Evolutionary conservation across 2,888 invertebrate species (phyloP), one percentile per base, ranked within the genome.

Genomic region (Drosophila niveifrons): DNA sequence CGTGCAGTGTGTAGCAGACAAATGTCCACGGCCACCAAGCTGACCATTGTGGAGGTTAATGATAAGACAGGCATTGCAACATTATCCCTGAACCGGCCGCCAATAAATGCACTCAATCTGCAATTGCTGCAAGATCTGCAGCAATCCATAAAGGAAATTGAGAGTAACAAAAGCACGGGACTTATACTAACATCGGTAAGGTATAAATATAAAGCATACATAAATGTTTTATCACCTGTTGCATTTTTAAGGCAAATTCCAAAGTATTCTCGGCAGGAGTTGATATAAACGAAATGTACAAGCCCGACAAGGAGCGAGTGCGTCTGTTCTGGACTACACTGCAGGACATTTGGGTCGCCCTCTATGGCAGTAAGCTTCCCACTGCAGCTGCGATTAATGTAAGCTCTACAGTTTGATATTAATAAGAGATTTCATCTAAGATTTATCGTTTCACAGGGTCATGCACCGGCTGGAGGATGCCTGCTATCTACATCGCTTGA

Each of bases 361-460:
- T 98, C 2, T 97, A 96, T 90, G 95, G 96, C 11, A 93, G 95
- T 13, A 93, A 93, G 53, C 94, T 95, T 72, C 95, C 96, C 18
- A 96, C 96, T 8, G 96, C 96, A n/a, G 97, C 97, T 65, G 96
- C 96, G 36, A 96, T 98, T 57, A 97, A 97, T 94, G 97, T 97
- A 93, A 66, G 53, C 18, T n/a, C 18, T n/a, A 31, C 3, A 44
- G 0, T 0, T n/a, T 7, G 1, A 3, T n/a, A 11, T 17, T 7
- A 0, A 3, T 2, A 11, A n/a, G 18, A 11, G 6, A n/a, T 2
- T 10, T 2, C 6, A 10, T 18, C 8, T 9, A 9, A 51, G 18
- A 8, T 8, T 34, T n/a, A 1, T 0, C 11, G 17, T 2, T 34
- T 29, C 0, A n/a, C 83, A 96, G 96, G 97, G 97, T 3, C 96